A percentile compares a stretch with the other conserved stretches of the same genome.
Conservation (phyloP, 1,140 invertebrate genomes). For the Amphibalanus amphitrite region DNA sequence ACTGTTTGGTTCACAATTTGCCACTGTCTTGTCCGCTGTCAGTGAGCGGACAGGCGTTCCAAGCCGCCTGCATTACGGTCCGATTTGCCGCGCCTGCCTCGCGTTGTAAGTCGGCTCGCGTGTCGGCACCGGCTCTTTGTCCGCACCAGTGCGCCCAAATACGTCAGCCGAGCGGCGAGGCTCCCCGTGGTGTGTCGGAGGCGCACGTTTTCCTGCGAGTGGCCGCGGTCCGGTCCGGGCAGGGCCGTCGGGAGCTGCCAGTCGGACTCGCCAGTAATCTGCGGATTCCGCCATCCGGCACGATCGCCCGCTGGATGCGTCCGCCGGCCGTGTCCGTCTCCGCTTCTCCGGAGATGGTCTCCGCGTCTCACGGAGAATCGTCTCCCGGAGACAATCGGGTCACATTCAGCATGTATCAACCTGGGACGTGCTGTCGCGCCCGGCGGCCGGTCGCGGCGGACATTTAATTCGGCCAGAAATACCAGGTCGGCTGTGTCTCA, state of each 20-base stretch:
- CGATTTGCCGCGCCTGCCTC: background rate
- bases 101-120: background rate
- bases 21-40: background rate
- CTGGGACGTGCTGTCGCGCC: too few species aligned
- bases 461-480: too few species aligned
- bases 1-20: background rate
- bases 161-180: background rate
- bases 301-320: background rate
- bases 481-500: too few species aligned
- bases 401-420: too few species aligned
- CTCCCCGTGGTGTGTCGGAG: background rate
- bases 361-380: too few species aligned
- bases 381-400: too few species aligned
- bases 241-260: too few species aligned
- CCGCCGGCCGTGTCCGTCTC: too few species aligned
- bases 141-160: background rate
- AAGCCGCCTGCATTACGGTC: background rate
- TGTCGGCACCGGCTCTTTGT: background rate
- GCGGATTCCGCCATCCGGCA: background rate
- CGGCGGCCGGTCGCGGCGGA: too few species aligned
- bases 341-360: too few species aligned
- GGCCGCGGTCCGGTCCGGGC: too few species aligned
- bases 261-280: background rate
- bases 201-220: background rate
- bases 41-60: background rate